These are phyloP conservation scores for Lerema accius DNA, from an alignment of 1,140 invertebrate species.

Conservation along the genomic window DNA sequence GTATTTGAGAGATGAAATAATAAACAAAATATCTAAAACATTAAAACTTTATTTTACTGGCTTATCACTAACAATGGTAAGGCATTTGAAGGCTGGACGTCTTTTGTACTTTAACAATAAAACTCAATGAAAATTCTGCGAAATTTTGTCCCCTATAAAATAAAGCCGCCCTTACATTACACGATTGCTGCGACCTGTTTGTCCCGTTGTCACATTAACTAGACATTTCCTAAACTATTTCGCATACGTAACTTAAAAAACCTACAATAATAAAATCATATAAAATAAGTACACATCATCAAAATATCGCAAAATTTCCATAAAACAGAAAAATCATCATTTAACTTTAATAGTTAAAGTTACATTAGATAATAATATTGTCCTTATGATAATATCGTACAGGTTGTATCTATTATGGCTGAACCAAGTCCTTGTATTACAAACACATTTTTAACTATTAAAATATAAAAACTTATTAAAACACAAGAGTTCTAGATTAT, in stretches of 20 bases:
- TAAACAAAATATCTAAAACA: conserved; percentile 41
- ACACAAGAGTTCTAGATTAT: too few relatives aligned
- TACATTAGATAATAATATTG: conserved; percentile 19
- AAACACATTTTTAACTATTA: conserved; percentile 14
- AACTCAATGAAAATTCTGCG: conserved; percentile 13
- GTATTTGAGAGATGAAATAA: not conserved
- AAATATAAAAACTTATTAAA: not conserved
- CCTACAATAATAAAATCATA: not conserved
- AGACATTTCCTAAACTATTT: not conserved
- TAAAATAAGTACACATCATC: not conserved
- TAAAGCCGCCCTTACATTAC: not conserved
- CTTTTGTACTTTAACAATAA: conserved; percentile 45
- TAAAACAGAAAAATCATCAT: conserved; percentile 2
- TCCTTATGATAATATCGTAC: conserved; percentile 14
- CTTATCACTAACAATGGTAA: conserved; percentile 45
- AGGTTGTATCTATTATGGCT: not conserved
- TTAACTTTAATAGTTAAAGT: not conserved
- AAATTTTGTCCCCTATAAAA: conserved; percentile 3
- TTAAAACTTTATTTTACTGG: conserved; percentile 40
- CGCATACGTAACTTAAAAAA: not conserved
- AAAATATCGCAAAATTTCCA: conserved; percentile 8
- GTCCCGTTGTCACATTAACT: not conserved
- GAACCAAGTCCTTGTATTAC: conserved; percentile 7
- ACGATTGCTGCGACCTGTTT: not conserved
- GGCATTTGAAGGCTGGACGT: conserved; percentile 45